These are phyloP conservation scores for Melanocharis versteri DNA, from an alignment of 2,113 vertebrate genomes.

Conservation along the genomic window DNA sequence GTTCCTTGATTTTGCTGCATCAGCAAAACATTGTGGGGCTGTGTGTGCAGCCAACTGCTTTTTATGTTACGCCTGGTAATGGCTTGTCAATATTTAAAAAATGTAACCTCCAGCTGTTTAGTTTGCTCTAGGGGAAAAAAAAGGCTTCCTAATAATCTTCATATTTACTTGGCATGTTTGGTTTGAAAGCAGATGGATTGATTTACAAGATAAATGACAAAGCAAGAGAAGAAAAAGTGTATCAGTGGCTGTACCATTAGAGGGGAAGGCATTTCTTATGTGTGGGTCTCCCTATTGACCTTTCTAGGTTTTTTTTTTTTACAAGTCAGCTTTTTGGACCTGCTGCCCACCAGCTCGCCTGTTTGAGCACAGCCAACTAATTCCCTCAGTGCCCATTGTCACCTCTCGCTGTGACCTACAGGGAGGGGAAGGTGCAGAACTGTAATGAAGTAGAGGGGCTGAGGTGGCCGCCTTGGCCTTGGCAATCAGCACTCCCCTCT, in stretches of 20 bases:
- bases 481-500: not conserved
- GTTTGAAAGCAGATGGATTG: not conserved
- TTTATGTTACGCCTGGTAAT: not conserved
- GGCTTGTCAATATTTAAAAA: not conserved
- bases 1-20: not conserved
- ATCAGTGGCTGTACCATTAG: not conserved
- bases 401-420: accelerated
- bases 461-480: not conserved
- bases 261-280: not conserved
- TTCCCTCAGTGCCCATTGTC: not conserved
- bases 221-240: not conserved
- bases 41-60: not conserved
- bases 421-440: not conserved
- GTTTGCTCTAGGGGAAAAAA: not conserved
- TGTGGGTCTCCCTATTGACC: not conserved
- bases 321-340: not conserved
- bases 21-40: not conserved
- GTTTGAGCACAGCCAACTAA: not conserved
- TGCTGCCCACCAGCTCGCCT: not conserved
- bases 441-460: accelerated
- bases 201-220: not conserved
- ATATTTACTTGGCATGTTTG: not conserved
- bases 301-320: not conserved
- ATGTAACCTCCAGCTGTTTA: not conserved
- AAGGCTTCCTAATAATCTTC: not conserved